These are phyloP conservation scores for Passerculus sandwichensis DNA, from an alignment of 2,797 vertebrate species.

Conservation along the genomic window DNA sequence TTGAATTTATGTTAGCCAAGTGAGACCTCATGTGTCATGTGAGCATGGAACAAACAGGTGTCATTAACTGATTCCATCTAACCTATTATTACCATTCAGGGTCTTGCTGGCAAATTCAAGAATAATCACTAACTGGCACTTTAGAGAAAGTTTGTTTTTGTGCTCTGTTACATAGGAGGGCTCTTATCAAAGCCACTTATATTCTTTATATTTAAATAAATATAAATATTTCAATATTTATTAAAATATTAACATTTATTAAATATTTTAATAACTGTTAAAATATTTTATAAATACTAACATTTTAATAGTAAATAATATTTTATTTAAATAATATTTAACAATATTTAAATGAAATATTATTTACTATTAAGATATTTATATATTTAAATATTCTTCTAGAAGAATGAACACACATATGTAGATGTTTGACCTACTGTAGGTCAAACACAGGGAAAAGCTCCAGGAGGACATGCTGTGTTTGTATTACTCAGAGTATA, in stretches of 20 bases:
- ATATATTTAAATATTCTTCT: background rate
- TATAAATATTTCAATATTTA: no score
- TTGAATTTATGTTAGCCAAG: background rate
- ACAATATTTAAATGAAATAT: no score
- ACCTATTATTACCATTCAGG: background rate
- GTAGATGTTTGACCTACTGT: background rate
- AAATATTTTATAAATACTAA: no score
- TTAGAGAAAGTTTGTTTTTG: background rate
- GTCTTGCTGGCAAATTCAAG: background rate
- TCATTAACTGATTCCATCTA: background rate
- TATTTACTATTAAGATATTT: no score
- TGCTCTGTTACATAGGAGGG: background rate
- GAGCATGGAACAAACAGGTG: background rate
- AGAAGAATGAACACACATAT: background rate
- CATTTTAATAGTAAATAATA: no score
- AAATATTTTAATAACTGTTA: no score
- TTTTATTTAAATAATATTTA: no score
- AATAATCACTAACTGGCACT: background rate
- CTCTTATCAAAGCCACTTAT: background rate
- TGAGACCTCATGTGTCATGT: background rate
- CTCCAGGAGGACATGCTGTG: background rate
- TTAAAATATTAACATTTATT: no score
- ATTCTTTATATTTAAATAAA: no score
- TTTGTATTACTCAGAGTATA: background rate
- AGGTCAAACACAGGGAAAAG: background rate